These are phyloP conservation scores for Reticulitermes lucifugus DNA, from an alignment of 2,888 invertebrate genomes.

Conservation along the genomic window DNA sequence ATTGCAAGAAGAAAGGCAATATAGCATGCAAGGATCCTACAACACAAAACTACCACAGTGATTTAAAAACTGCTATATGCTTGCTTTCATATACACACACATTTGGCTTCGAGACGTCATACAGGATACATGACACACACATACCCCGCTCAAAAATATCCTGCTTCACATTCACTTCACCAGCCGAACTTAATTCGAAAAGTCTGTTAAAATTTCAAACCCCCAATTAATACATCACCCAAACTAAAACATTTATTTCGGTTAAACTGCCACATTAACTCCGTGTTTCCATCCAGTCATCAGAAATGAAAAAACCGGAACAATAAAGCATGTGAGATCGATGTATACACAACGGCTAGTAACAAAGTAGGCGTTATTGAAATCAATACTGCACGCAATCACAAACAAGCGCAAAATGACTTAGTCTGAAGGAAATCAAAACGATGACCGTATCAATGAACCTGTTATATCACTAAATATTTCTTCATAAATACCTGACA, in stretches of 20 bases:
- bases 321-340: not conserved
- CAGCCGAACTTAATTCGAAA: too few species aligned
- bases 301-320: not conserved
- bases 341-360: constrained; percentile 37
- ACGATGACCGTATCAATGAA: not conserved
- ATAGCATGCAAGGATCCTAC: too few species aligned
- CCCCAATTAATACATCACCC: too few species aligned
- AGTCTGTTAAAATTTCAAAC: too few species aligned
- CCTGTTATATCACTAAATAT: not conserved
- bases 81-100: too few species aligned
- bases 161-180: not conserved
- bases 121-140: not conserved
- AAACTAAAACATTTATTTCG: too few species aligned
- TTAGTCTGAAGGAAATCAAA: not conserved
- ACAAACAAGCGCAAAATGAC: constrained; percentile 5
- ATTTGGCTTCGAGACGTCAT: not conserved
- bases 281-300: too few species aligned
- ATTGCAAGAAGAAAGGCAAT: not conserved
- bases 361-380: constrained; percentile 48
- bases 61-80: too few species aligned
- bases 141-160: not conserved
- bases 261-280: too few species aligned
- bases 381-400: constrained; percentile 46
- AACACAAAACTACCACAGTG: not conserved
- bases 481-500: constrained; percentile 76